phyloP scores from a whole-genome alignment of 2,888 invertebrate genomes.

The Panzeria rudis region DNA sequence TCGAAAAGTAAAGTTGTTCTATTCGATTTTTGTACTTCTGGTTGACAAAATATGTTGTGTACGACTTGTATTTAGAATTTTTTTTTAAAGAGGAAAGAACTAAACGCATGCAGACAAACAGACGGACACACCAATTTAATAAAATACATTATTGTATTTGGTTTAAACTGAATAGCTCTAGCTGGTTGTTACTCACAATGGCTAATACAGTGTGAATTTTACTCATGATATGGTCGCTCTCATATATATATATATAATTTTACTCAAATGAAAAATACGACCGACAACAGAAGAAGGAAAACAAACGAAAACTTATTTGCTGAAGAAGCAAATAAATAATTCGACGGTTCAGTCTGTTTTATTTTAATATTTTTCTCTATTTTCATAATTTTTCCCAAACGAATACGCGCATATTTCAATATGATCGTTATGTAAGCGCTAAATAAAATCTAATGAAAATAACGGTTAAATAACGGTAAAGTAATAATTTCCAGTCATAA shows the following conservation, averaged over 20 bases:
- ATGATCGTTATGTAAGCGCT: slow-evolving; percentile 67
- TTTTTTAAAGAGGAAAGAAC: slow-evolving; percentile 40
- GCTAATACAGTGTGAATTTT: slow-evolving; percentile 22
- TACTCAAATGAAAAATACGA: slow-evolving; percentile 55
- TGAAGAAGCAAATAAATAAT: slow-evolving; percentile 43
- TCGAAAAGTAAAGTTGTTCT: slow-evolving; percentile 57
- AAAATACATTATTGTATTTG: slow-evolving; percentile 8
- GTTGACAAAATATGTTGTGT: slow-evolving; percentile 64
- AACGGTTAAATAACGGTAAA: slow-evolving; percentile 45
- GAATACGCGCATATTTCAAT: slow-evolving; percentile 61
- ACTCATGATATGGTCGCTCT: slow-evolving; percentile 40
- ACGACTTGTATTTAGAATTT: no score
- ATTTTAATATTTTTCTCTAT: slow-evolving; percentile 54
- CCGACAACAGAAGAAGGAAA: slow-evolving; percentile 7
- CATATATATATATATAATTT: slow-evolving; percentile 42
- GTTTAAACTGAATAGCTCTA: slow-evolving; percentile 16
- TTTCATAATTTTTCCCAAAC: slow-evolving; percentile 66
- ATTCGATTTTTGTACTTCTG: slow-evolving; percentile 51
- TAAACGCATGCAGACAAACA: slow-evolving; percentile 16
- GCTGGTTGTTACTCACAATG: slow-evolving; percentile 19
- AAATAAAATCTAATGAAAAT: slow-evolving; percentile 49
- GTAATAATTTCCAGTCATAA: slow-evolving; percentile 10
- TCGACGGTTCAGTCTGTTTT: slow-evolving; percentile 51
- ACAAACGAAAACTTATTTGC: slow-evolving; percentile 64
- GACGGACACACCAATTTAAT: neutral